Evolutionary conservation across 1,140 invertebrate genomes (phyloP).

Genomic region (Nylanderia fulva): DNA sequence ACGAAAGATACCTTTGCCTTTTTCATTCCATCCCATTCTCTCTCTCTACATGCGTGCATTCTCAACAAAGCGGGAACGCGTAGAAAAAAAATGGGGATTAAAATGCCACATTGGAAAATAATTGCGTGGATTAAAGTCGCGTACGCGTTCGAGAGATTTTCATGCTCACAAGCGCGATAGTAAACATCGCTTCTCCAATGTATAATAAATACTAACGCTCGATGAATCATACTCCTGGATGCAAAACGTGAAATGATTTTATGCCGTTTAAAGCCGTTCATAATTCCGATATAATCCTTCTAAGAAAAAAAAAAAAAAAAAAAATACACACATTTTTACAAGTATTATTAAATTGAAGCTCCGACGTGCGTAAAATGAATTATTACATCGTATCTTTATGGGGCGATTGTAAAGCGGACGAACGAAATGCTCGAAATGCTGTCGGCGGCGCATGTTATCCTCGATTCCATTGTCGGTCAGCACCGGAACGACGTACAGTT

Average conservation of each 20-base stretch:
- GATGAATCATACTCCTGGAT: background rate
- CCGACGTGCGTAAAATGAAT: background rate
- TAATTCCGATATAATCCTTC: background rate
- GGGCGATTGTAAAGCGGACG: background rate
- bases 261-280: background rate
- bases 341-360: background rate
- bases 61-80: constrained; percentile 29
- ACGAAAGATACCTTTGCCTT: constrained; percentile 38
- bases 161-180: background rate
- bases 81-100: constrained; percentile 32
- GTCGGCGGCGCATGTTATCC: constrained; percentile 30
- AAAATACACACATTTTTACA: background rate
- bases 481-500: constrained; percentile 22
- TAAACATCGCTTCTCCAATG: background rate
- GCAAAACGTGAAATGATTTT: background rate
- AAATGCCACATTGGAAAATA: constrained; percentile 32
- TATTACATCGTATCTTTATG: background rate
- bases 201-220: background rate
- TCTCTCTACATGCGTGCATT: background rate
- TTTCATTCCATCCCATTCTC: background rate
- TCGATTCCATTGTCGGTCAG: constrained; percentile 39
- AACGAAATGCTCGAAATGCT: background rate
- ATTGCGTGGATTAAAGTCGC: background rate
- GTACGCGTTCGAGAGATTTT: background rate
- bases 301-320: too few species aligned